phyloP scores from a whole-genome alignment of 2,888 invertebrate genomes.

The Agriopis leucophaearia region DNA sequence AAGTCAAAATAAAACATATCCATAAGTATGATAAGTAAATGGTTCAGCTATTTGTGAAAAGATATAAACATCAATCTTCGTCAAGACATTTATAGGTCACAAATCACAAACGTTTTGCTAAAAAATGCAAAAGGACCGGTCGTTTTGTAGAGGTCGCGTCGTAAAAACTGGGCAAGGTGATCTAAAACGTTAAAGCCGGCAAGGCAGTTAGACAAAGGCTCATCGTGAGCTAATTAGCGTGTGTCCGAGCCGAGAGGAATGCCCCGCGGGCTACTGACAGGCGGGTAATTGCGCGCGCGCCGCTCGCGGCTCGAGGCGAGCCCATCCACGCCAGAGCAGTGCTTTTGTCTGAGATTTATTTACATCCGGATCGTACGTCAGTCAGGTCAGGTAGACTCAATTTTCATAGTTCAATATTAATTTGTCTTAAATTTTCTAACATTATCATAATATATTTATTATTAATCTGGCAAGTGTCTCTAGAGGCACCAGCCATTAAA shows the following conservation, averaged over 20 bases:
- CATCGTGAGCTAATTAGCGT: constrained; percentile 80
- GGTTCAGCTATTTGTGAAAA: constrained; percentile 27
- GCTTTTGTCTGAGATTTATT: constrained; percentile 74
- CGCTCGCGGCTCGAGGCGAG: constrained; percentile 42
- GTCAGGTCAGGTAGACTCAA: constrained; percentile 48
- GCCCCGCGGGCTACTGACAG: constrained; percentile 68
- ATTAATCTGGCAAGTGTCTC: too few species aligned
- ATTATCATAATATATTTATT: too few species aligned
- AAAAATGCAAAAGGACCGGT: constrained; percentile 65
- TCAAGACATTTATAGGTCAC: constrained; percentile 36
- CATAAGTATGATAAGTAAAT: background rate
- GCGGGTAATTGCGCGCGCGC: constrained; percentile 70
- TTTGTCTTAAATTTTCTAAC: background rate
- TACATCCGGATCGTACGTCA: constrained; percentile 77
- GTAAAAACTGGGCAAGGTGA: constrained; percentile 79
- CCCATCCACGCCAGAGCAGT: constrained; percentile 56
- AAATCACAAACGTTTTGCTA: constrained; percentile 43
- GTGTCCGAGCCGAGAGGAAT: constrained; percentile 69
- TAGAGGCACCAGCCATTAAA: too few species aligned
- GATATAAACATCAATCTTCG: constrained; percentile 34
- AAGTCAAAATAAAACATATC: constrained; percentile 29
- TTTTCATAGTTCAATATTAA: constrained; percentile 33
- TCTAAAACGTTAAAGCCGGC: constrained; percentile 59
- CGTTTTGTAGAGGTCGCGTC: constrained; percentile 70
- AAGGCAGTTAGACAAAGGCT: constrained; percentile 71